phyloP scores from a whole-genome alignment of 2,888 invertebrate genomes.

The Scrobipalpa atriplicella region DNA sequence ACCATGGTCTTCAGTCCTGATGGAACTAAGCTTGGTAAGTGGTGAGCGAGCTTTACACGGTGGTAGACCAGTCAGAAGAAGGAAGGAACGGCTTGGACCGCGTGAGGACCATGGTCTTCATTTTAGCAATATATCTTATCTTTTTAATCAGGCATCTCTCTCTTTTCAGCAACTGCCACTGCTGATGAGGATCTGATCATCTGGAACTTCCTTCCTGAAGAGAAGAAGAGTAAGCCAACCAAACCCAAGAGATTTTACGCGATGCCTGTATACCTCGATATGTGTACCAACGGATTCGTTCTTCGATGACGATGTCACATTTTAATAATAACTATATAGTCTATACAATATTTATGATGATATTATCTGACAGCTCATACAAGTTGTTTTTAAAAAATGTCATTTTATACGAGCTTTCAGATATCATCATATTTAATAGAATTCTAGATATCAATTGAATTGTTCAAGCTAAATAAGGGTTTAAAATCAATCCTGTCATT shows the following conservation, averaged over 20 bases:
- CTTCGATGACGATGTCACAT: constrained; percentile 31
- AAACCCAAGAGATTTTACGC: constrained; percentile 54
- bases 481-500: no score
- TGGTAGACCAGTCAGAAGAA: constrained; percentile 73
- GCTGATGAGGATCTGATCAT: constrained; percentile 73
- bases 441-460: no score
- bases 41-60: constrained; percentile 63
- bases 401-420: no score
- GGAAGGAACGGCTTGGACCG: constrained; percentile 58
- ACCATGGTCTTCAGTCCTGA: constrained; percentile 78
- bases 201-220: constrained; percentile 77
- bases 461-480: no score
- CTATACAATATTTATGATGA: no score
- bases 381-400: no score
- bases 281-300: constrained; percentile 51
- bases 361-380: no score
- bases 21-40: constrained; percentile 76
- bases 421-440: no score
- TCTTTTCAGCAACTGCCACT: constrained; percentile 69
- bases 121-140: background rate
- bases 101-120: constrained; percentile 73
- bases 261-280: constrained; percentile 62
- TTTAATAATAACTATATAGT: background rate
- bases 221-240: constrained; percentile 47
- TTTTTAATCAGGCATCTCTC: background rate